phyloP scores from a whole-genome alignment of 2,113 vertebrate species.

The Saimiri boliviensis region DNA sequence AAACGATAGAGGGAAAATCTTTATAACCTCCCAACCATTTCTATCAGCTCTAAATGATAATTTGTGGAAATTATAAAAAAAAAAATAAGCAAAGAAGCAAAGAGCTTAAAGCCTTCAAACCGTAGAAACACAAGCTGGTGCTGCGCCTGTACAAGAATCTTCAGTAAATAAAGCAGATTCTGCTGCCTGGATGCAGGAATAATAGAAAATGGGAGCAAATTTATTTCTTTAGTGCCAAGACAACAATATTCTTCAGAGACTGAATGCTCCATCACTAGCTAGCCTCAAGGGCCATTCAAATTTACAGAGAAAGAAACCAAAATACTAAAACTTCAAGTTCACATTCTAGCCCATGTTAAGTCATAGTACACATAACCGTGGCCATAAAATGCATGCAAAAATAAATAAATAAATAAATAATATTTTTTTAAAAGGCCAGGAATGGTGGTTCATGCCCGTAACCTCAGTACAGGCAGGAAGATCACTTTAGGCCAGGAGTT shows the following conservation, averaged over 20 bases:
- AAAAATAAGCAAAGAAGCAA: not conserved
- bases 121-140: not conserved
- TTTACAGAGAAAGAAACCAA: not conserved
- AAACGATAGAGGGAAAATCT: constrained; percentile 46
- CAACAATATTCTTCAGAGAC: not conserved
- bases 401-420: too few relatives aligned
- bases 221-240: constrained; percentile 4
- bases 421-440: not conserved
- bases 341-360: not conserved
- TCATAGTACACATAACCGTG: not conserved
- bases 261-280: not conserved
- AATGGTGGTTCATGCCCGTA: not conserved
- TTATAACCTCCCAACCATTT: not conserved
- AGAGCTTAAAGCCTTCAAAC: not conserved
- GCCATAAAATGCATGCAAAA: not conserved
- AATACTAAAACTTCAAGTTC: not conserved
- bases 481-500: not conserved
- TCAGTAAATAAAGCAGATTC: not conserved
- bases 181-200: not conserved
- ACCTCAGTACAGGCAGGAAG: not conserved
- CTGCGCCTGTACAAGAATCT: not conserved
- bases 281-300: not conserved
- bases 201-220: not conserved
- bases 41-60: constrained; percentile 4
- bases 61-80: not conserved